These are phyloP conservation scores for Sarcophilus harrisii DNA, from an alignment of 2,797 vertebrate species.

Conservation along the genomic window DNA sequence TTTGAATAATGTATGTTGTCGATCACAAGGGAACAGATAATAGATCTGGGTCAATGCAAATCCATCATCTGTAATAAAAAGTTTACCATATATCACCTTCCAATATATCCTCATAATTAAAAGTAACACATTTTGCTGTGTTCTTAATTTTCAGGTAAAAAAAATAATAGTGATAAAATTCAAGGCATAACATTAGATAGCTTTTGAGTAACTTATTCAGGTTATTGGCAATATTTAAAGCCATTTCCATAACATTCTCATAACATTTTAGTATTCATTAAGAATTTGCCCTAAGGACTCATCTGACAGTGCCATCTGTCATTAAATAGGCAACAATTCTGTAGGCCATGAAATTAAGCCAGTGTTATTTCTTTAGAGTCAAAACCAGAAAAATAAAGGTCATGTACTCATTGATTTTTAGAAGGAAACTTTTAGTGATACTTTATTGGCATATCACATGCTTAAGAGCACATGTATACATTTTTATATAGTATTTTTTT, in stretches of 20 bases:
- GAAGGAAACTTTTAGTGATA: not conserved
- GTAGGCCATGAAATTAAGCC: not conserved
- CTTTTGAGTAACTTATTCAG: not conserved
- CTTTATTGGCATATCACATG: not conserved
- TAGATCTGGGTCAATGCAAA: not conserved
- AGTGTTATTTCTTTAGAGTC: not conserved
- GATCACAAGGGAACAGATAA: slow-evolving; percentile 27
- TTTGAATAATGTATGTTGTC: not conserved
- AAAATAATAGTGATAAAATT: not conserved
- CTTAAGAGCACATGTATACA: not conserved
- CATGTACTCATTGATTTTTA: not conserved
- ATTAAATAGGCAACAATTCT: not conserved
- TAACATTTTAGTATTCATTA: slow-evolving; percentile 21
- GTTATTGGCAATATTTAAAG: not conserved
- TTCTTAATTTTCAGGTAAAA: slow-evolving; percentile 10
- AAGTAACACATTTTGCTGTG: not conserved
- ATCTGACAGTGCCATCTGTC: not conserved
- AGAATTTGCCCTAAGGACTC: not conserved
- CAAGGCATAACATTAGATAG: not conserved
- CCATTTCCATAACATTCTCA: not conserved
- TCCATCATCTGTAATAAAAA: slow-evolving; percentile 4
- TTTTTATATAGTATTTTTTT: not conserved
- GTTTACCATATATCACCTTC: slow-evolving; percentile 24
- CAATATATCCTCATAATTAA: slow-evolving; percentile 16
- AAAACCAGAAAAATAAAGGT: not conserved